Evolutionary conservation across 1,140 invertebrate genomes (phyloP), one percentile per base, ranked within the genome.

Genomic region (Zaprionus vittiger): DNA sequence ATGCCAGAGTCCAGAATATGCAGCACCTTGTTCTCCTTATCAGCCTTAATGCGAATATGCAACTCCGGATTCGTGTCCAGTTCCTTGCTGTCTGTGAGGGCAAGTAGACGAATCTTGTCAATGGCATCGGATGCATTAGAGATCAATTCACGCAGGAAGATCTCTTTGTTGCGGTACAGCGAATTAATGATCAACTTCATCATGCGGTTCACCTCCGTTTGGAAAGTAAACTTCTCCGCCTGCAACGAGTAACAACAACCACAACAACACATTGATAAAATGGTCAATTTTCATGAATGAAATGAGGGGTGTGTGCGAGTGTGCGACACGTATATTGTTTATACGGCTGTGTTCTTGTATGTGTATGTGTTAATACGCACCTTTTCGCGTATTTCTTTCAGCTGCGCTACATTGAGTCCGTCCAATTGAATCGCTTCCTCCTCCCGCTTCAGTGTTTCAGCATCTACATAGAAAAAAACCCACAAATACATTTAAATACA

Each of bases 171-270:
- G 78, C 98, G 96, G 93, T 99, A 99, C 0, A 99, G 94, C 0
- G 98, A 99, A 94, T 99, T 99, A 91, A 99, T 99, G 92, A 99
- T 99, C 20, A 99, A 95, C 94, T 99, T 99, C 99, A 99, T 99
- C 98, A 99, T 99, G 34, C 99, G 96, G 94, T 99, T 99, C 11
- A 99, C 98, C 94, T 99, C 98, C 1, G 98, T 98, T 93, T 99
- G 98, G 94, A 99, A 99, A 24, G 95, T 95, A 93, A 97, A 98
- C 93, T 98, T 99, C 91, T 99, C 97, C 0, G 98, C 95, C 92
- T 93, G 49, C 1, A 24, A 54, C 55, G 56, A 38, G n/a, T 1
- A 63, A 34, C 55, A 44, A 26, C 47, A 54, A 47, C 60, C 9
- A 67, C 28, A 31, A 31, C 28, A 26, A 26, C 49, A 9, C 11